Base-by-base conservation (phyloP, 2,113 vertebrate species). In the Edolisoma coerulescens region DNA sequence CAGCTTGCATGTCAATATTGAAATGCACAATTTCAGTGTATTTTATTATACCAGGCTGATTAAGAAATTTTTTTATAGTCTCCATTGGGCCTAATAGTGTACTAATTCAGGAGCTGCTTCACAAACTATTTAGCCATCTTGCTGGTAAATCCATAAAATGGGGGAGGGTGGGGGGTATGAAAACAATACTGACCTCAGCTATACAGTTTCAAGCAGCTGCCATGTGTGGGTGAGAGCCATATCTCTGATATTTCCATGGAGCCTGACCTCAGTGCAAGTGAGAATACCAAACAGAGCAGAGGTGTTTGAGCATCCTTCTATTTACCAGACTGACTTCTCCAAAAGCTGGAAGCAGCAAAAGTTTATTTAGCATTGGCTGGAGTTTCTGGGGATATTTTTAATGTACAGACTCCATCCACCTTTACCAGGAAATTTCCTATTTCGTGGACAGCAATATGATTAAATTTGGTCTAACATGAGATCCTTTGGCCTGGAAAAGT, bases 121-220 rank as follows among this genome's bases (percentile, higher is more conserved):
- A 90, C 37, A 37, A 83, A 35, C 6, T 60, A 39, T 93, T 89
- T 68, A 71, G n/a, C 53, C 18, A 21, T 49, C 44, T 93, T 35
- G 8, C 22, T 93, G 64, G 13, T 59, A 84, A 95, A 7, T 69
- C 57, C 89, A 65, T 84, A 45, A 64, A 53, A 69, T 15, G 35
- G 6, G 49, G 50, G 50, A 54, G 30, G 41, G 2, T 61, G 50
- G 8, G 28, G 21, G 5, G 14, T 17, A 74, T 10, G 8, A 90
- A 93, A 77, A 69, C 74, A 84, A 33, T 41, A 54, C 21, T 84
- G 89, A 89, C 92, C 69, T 70, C 87, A 75, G 73, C 16, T 97
- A 86, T 95, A 84, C 3, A 64, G 68, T 97, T 97, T 95, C 94
- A 90, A 68, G 83, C 96, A 95, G 93, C 91, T 96, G 95, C 86